Conservation (phyloP, 2,113 vertebrate species). For the Podilymbus podiceps region DNA sequence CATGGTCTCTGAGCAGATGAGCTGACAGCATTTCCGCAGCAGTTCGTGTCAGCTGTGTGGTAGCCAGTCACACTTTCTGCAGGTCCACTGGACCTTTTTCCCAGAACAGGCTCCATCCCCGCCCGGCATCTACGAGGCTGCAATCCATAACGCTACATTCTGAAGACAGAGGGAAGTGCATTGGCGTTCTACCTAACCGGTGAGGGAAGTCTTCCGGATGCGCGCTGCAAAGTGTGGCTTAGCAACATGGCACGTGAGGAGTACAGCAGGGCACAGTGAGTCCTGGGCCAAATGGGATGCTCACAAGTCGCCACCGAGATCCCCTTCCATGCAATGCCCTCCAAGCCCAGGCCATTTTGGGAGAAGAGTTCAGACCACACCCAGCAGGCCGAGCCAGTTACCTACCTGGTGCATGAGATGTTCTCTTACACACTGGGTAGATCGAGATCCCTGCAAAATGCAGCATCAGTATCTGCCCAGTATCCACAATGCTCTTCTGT, state of each 20-base stretch:
- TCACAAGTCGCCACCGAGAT: neutral
- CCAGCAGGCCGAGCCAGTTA: neutral
- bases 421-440: neutral
- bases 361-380: neutral
- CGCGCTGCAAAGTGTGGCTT: neutral
- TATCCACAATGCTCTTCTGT: neutral
- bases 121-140: neutral
- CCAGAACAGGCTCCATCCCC: neutral
- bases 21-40: constrained; percentile 22
- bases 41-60: neutral
- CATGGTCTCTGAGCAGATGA: neutral
- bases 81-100: neutral
- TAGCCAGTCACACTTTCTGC: neutral
- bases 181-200: neutral
- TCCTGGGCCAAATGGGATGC: neutral
- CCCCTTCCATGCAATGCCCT: neutral
- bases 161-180: neutral
- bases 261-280: neutral
- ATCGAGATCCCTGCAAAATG: neutral
- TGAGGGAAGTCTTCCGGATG: neutral
- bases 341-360: neutral
- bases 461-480: neutral
- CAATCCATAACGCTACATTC: neutral
- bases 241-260: neutral
- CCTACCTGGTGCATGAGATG: neutral